Conservation (phyloP, 2,113 vertebrate genomes). For the Callipepla squamata region DNA sequence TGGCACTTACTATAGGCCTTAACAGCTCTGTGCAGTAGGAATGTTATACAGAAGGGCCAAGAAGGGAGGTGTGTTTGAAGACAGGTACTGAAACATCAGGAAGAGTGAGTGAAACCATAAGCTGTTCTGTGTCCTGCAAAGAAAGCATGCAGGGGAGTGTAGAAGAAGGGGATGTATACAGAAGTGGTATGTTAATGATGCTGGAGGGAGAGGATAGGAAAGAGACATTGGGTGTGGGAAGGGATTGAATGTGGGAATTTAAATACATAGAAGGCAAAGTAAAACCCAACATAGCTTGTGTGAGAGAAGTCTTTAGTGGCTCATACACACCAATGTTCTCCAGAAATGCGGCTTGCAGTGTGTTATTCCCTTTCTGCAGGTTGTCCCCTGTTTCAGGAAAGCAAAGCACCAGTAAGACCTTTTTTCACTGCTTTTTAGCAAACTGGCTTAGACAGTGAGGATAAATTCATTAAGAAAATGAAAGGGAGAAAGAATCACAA, state of each 20-base stretch:
- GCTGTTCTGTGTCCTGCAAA: neutral
- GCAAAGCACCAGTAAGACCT: neutral
- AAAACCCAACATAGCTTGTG: neutral
- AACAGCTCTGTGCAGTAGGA: neutral
- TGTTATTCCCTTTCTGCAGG: neutral
- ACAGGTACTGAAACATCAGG: neutral
- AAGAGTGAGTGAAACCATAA: neutral
- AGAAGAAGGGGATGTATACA: accelerated
- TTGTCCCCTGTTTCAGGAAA: neutral
- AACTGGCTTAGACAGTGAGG: neutral
- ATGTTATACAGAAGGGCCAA: neutral
- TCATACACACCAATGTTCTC: accelerated
- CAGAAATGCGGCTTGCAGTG: neutral
- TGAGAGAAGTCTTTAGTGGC: neutral
- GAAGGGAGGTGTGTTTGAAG: neutral
- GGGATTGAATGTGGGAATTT: neutral
- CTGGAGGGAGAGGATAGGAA: neutral
- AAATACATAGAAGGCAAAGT: neutral
- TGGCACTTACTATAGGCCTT: neutral
- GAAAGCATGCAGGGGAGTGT: neutral
- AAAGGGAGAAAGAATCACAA: neutral
- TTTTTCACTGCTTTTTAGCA: neutral
- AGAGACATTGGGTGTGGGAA: neutral
- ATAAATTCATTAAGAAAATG: neutral
- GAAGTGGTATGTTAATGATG: no score